Percentiles rank a stretch among this genome's conserved stretches.
These are phyloP conservation scores for Resseliella maxima DNA, from an alignment of 2,888 invertebrate species.

Conservation along the genomic window DNA sequence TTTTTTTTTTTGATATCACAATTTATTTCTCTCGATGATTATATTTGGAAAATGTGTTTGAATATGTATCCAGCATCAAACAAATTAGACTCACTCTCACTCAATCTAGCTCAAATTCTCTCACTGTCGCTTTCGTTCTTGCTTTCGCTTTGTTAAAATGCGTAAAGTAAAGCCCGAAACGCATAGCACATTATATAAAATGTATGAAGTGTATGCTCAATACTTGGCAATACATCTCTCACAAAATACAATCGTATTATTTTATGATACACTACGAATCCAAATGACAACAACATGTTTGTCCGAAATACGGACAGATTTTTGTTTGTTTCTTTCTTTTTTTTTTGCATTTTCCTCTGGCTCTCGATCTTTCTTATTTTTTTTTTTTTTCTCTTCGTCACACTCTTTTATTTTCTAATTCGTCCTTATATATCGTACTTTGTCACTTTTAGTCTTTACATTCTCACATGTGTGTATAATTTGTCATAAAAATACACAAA, in stretches of 20 bases:
- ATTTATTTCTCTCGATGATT: constrained; percentile 26
- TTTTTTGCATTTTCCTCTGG: neutral
- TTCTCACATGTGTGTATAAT: constrained; percentile 27
- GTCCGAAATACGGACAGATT: neutral
- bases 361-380: too few species aligned
- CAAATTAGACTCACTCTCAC: neutral
- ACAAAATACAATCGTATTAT: constrained; percentile 26
- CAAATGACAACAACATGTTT: neutral
- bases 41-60: neutral
- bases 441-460: too few species aligned
- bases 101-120: neutral
- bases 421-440: too few species aligned
- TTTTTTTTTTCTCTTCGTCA: neutral
- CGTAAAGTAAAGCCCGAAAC: neutral
- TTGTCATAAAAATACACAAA: constrained; percentile 35
- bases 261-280: constrained; percentile 16
- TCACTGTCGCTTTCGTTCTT: neutral
- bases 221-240: neutral
- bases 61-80: constrained; percentile 15
- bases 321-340: neutral
- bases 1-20: neutral
- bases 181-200: constrained; percentile 9
- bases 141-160: neutral
- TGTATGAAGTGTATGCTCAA: neutral
- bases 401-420: neutral